Percentiles rank a stretch among this genome's conserved stretches.
Evolutionary conservation across 2,888 invertebrate genomes (phyloP).

Genomic region (Eupithecia subfuscata): DNA sequence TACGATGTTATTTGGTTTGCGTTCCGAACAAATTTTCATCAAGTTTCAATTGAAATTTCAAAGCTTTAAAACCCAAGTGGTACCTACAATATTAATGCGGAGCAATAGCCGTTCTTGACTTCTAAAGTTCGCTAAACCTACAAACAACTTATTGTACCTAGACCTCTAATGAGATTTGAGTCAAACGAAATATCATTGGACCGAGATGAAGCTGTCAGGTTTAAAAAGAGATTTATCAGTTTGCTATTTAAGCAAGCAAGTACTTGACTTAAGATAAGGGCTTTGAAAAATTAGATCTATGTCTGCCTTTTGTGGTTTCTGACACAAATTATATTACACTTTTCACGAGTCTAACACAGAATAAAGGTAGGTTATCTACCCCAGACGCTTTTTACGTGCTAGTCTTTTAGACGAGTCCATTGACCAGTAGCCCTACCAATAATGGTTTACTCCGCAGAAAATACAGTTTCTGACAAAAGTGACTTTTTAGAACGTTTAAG

Average conservation of each 20-base stretch:
- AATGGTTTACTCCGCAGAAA: not conserved
- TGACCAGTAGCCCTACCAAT: not conserved
- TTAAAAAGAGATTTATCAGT: conserved; percentile 14
- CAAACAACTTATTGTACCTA: conserved; percentile 20
- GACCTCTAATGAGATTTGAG: conserved; percentile 21
- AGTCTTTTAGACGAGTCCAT: conserved; percentile 6
- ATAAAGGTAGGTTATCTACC: conserved; percentile 13
- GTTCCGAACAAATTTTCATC: not conserved
- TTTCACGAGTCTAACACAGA: not conserved
- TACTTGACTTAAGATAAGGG: conserved; percentile 1
- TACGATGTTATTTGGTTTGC: not conserved
- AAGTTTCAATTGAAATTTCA: conserved; percentile 4
- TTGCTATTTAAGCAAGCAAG: not conserved
- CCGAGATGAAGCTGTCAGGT: conserved; percentile 13
- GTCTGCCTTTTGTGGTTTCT: conserved; percentile 4
- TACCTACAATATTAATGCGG: conserved; percentile 10
- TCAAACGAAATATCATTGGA: conserved; percentile 4
- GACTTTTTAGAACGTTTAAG: not conserved
- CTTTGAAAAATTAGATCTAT: not conserved
- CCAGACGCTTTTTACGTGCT: conserved; percentile 5
- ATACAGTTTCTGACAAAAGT: not conserved
- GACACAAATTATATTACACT: not conserved
- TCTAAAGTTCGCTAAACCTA: conserved; percentile 26
- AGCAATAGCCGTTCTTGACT: conserved; percentile 21
- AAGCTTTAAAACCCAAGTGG: conserved; percentile 10